Evolutionary conservation across 2,113 vertebrate species (phyloP).

Genomic region (Mus pahari): DNA sequence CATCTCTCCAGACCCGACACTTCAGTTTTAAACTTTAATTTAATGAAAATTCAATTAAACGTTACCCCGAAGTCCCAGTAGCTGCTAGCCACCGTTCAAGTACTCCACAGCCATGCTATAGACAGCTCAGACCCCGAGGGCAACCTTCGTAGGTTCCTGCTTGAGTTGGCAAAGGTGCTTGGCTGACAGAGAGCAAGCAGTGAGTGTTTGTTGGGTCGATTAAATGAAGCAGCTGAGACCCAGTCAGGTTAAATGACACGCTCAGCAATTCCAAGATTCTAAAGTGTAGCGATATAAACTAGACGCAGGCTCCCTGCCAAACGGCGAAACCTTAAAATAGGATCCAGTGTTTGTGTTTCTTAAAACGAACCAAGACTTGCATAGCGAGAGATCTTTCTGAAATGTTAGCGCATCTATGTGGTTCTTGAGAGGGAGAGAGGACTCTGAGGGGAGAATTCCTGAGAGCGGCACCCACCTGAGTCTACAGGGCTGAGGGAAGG

Average conservation of each 20-base stretch:
- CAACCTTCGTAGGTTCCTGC: accelerated
- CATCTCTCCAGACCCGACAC: not conserved
- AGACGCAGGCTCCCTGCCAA: not conserved
- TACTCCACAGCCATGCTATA: accelerated
- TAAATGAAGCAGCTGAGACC: conserved; percentile 1
- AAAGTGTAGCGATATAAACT: not conserved
- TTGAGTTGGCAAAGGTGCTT: not conserved
- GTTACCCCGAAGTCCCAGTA: not conserved
- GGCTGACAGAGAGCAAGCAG: not conserved
- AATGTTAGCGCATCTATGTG: not conserved
- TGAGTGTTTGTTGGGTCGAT: not conserved
- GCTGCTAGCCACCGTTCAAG: not conserved
- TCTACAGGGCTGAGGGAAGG: not conserved
- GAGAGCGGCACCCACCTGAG: too few species aligned
- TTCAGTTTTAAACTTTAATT: not conserved
- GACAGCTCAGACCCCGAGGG: not conserved
- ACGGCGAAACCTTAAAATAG: not conserved
- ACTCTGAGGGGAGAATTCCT: not conserved
- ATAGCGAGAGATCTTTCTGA: conserved; percentile 20
- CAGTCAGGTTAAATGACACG: not conserved
- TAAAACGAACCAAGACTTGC: conserved; percentile 40
- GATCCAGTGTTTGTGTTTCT: conserved; percentile 16
- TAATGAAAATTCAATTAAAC: conserved; percentile 12
- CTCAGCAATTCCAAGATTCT: not conserved
- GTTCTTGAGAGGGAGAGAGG: not conserved